Base-by-base conservation (phyloP, 2,797 vertebrate genomes). In the Arctocebus calabarensis region DNA sequence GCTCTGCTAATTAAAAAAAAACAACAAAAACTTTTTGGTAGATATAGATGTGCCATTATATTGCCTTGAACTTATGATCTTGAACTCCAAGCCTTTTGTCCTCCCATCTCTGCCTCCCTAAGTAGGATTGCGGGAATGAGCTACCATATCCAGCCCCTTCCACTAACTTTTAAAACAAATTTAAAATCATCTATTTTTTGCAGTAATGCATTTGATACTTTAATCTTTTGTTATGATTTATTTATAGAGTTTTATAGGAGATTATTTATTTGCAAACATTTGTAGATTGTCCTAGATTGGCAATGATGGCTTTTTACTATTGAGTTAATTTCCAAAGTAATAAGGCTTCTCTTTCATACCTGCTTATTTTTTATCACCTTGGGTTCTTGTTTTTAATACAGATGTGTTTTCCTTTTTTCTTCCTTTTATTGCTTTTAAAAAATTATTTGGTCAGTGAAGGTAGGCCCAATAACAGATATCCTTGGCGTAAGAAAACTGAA, bases 381-480 rank as follows among this genome's bases (percentile, higher is more conserved):
- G 52, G 48, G 23, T 88, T 77, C 25, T 78, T 86, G 3, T 45
- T 93, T 96, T 96, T 48, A 88, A 45, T 66, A 79, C 75, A 90
- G 71, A 45, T 71, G 12, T 8, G 23, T 75, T 94, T 88, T 89
- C 11, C n/a, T 79, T 84, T 83, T 34, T n/a, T 64, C 32, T 82
- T 62, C 23, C 12, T 91, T 88, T 92, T 59, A 62, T 71, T 68
- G 29, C 55, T 81, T 87, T 83, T 68, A n/a, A 25, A 5, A 7
- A 55, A 40, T n/a, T 94, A 48, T 91, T 90, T 87, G 86, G 84
- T 78, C 70, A 95, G 0, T 96, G 90, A 87, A 89, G 29, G 22
- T 59, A 86, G 11, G 20, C 27, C 52, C 23, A n/a, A n/a, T 40
- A 85, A 84, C 25, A 96, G 70, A 96, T 92, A 84, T 71, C 97